Evolutionary conservation across 2,888 invertebrate species (phyloP), one percentile per base, ranked within the genome.

Genomic region (Pammene aurita): DNA sequence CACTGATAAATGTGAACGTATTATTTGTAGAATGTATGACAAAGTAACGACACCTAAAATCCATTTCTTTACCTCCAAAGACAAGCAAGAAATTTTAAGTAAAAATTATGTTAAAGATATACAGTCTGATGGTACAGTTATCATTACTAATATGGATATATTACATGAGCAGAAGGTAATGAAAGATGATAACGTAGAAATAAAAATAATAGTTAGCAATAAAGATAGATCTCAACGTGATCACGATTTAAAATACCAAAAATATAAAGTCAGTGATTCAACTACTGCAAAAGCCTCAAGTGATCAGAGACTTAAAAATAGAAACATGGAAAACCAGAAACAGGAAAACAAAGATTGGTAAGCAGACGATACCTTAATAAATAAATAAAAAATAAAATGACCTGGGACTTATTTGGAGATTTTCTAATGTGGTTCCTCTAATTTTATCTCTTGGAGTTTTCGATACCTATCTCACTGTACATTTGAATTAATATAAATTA

Each of bases 1-100:
- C 13, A 61, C 46, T 14, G 58, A 67, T 2, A 48, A 62, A 67
- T 76, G 77, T 69, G 66, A 65, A 42, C 50, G 67, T 18, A 71
- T 67, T 13, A 38, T 71, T 7, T 76, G 77, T 63, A n/a, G 13
- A 38, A 56, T 38, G 44, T 41, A 56, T 50, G 26, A 11, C 7
- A 50, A 66, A 13, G 65, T 35, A 5, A 16, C 18, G 14, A 55
- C 18, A 16, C 4, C 50, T 52, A 18, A 18, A 16, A 5, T 41
- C 16, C 13, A 2, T 10, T 18, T 7, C 18, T 10, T 1, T 50
- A 6, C 11, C 9, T 4, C 18, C 18, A 11, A 10, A 10, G 50
- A 50, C 1, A 7, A 46, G 35, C 34, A 35, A 2, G 16, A 46
- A 7, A 0, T 18, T 16, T 9, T 18, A 4, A 7, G 9, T 11